These are phyloP conservation scores for Drosophila limbata DNA, from an alignment of 2,888 invertebrate genomes.

Conservation along the genomic window DNA sequence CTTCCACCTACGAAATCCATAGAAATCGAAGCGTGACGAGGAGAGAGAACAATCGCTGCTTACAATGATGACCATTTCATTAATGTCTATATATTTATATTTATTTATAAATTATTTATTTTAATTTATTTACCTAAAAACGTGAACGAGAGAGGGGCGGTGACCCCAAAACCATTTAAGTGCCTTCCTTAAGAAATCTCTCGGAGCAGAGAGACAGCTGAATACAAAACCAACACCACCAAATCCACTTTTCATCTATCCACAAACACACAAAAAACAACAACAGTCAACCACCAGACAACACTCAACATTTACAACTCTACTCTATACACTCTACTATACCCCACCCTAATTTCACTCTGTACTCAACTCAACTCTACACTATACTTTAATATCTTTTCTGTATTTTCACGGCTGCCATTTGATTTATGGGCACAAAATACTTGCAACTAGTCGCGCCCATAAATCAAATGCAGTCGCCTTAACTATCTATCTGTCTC, in stretches of 20 bases:
- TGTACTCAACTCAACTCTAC: conserved; percentile 19
- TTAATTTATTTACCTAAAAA: conserved; percentile 83
- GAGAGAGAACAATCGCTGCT: conserved; percentile 69
- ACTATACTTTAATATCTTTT: conserved; percentile 29
- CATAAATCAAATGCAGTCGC: conserved; percentile 66
- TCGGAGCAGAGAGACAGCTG: conserved; percentile 49
- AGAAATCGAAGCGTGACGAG: conserved; percentile 55
- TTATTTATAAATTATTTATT: conserved; percentile 84
- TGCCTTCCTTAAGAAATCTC: conserved; percentile 69
- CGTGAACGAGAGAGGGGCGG: conserved; percentile 66
- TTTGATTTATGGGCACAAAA: conserved; percentile 74
- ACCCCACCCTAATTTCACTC: conserved; percentile 51
- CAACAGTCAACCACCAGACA: conserved; percentile 51
- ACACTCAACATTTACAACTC: conserved; percentile 38
- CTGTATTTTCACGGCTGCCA: conserved; percentile 54
- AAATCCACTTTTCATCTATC: conserved; percentile 60
- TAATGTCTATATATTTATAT: conserved; percentile 78
- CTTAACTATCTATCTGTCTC: conserved; percentile 50
- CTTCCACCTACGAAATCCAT: conserved; percentile 16
- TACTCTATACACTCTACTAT: conserved; percentile 27
- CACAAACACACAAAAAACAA: conserved; percentile 37
- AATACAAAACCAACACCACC: conserved; percentile 40
- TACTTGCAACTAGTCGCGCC: conserved; percentile 83
- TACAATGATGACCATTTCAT: conserved; percentile 66
- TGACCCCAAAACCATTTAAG: conserved; percentile 51